Evolutionary conservation across 2,113 vertebrate genomes (phyloP).

Genomic region (Lampris incognitus): DNA sequence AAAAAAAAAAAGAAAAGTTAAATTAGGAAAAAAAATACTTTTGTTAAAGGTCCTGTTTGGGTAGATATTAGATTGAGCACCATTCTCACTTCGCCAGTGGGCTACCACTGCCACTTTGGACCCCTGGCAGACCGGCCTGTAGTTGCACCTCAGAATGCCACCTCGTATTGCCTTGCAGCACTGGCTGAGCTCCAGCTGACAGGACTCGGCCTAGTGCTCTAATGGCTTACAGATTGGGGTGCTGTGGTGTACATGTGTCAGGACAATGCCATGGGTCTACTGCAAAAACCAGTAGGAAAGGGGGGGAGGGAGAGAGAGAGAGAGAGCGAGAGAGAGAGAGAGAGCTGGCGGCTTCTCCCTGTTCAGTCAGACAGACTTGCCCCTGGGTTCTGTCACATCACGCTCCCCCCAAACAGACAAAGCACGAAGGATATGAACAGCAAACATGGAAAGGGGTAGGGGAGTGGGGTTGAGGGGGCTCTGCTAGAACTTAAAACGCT

Average conservation of each 20-base stretch:
- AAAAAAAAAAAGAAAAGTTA: slow-evolving; percentile 17
- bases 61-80: slow-evolving; percentile 70
- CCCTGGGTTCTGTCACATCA: slow-evolving; percentile 90
- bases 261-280: slow-evolving; percentile 80
- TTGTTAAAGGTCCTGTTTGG: slow-evolving; percentile 57
- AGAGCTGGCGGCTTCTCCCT: slow-evolving; percentile 72
- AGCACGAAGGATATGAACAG: slow-evolving; percentile 84
- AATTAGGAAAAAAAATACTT: slow-evolving; percentile 6
- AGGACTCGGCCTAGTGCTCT: slow-evolving; percentile 84
- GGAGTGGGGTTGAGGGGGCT: slow-evolving; percentile 52
- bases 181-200: slow-evolving; percentile 87
- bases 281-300: slow-evolving; percentile 67
- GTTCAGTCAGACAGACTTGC: slow-evolving; percentile 82
- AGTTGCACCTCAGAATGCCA: slow-evolving; percentile 60
- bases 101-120: slow-evolving; percentile 78
- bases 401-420: slow-evolving; percentile 76
- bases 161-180: slow-evolving; percentile 85
- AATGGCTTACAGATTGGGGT: slow-evolving; percentile 93
- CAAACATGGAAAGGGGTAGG: slow-evolving; percentile 66
- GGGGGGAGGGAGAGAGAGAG: neutral
- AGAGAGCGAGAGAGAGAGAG: slow-evolving; percentile 46
- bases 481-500: slow-evolving; percentile 73
- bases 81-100: slow-evolving; percentile 81
- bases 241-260: slow-evolving; percentile 84
- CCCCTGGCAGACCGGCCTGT: slow-evolving; percentile 38